These are phyloP conservation scores for Temnopleurus reevesii DNA, from an alignment of 53 echinoderm and acorn worm genomes.

Conservation along the genomic window DNA sequence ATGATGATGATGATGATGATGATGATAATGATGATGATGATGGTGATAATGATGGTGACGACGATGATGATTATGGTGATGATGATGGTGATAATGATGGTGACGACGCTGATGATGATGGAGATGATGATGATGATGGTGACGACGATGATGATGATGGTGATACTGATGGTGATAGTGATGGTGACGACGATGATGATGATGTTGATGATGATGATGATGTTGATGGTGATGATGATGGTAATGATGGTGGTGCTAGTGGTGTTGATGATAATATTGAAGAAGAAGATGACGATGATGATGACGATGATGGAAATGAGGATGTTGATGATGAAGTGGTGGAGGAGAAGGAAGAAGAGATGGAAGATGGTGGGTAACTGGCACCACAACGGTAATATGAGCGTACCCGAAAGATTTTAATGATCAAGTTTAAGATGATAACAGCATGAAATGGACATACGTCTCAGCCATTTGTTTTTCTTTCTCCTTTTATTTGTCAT, in stretches of 20 bases:
- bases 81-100: neutral
- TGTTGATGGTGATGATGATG: neutral
- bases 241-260: neutral
- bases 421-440: too few relatives aligned
- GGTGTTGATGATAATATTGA: neutral
- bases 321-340: too few relatives aligned
- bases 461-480: too few relatives aligned
- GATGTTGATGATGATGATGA: neutral
- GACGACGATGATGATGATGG: neutral
- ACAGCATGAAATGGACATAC: too few relatives aligned
- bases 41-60: constrained; percentile 44
- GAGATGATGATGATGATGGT: neutral
- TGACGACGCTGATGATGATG: neutral
- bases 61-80: neutral
- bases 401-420: too few relatives aligned
- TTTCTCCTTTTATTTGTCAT: too few relatives aligned
- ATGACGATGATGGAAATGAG: too few relatives aligned
- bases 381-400: too few relatives aligned
- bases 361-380: too few relatives aligned
- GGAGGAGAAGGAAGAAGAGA: too few relatives aligned
- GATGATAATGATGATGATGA: constrained; percentile 49
- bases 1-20: constrained; percentile 41
- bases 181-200: neutral
- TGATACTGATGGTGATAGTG: neutral
- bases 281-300: too few relatives aligned